Evolutionary conservation across 1,140 invertebrate genomes (phyloP).

Genomic region (Monochamus saltuarius): DNA sequence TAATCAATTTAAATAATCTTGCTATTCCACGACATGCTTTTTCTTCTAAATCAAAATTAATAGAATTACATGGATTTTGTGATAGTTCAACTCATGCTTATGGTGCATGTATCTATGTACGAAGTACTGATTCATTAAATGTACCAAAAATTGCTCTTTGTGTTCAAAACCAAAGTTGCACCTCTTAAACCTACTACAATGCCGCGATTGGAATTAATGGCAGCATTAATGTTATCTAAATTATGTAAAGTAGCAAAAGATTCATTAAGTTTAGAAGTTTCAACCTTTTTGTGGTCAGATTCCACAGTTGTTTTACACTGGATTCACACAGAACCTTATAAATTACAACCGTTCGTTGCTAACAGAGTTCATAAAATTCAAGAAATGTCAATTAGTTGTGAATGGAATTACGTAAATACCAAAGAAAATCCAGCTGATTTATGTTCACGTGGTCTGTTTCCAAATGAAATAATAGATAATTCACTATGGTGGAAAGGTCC

Average conservation of each 20-base stretch:
- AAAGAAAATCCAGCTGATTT: too few relatives aligned
- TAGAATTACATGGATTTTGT: constrained; percentile 41
- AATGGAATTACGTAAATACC: too few relatives aligned
- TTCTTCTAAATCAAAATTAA: background rate
- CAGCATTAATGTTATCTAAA: constrained; percentile 37
- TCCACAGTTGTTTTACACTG: too few relatives aligned
- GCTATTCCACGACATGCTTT: background rate
- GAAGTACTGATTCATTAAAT: constrained; percentile 9
- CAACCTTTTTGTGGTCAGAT: too few relatives aligned
- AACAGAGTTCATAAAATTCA: too few relatives aligned
- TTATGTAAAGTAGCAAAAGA: constrained; percentile 25
- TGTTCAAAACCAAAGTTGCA: constrained; percentile 43
- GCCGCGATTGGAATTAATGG: constrained; percentile 43
- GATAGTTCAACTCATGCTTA: constrained; percentile 48
- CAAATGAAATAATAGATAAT: too few relatives aligned
- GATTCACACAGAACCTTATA: too few relatives aligned
- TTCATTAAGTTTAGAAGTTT: constrained; percentile 4
- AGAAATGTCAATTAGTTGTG: too few relatives aligned
- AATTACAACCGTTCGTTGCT: too few relatives aligned
- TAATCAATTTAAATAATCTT: background rate
- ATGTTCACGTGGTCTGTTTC: too few relatives aligned
- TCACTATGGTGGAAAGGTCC: too few relatives aligned
- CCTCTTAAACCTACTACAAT: constrained; percentile 38
- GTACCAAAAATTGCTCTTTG: constrained; percentile 12
- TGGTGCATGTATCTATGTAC: constrained; percentile 47